Evolutionary conservation across 2,113 vertebrate genomes (phyloP).

Genomic region (rat (Rattus norvegicus)): GRCr8 NC_086033.1:40274001-40274500

Average conservation of each 20-base stretch:
- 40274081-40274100: not conserved
- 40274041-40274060: too few relatives aligned
- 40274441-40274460: conserved; percentile 21
- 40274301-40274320: not conserved
- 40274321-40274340: not conserved
- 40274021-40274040: too few relatives aligned
- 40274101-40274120: not conserved
- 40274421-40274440: not conserved
- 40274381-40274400: conserved; percentile 24
- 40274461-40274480: not conserved
- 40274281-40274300: not conserved
- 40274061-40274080: not conserved
- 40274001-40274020: too few relatives aligned
- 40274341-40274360: conserved; percentile 19
- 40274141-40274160: not conserved
- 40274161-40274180: not conserved
- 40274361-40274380: conserved; percentile 19
- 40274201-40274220: not conserved
- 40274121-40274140: not conserved
- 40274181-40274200: not conserved
- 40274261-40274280: conserved; percentile 9
- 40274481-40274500: not conserved
- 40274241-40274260: not conserved
- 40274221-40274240: not conserved
- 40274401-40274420: conserved; percentile 1